Conservation (phyloP, 2,797 vertebrate genomes). For the Arremon brunneinucha region DNA sequence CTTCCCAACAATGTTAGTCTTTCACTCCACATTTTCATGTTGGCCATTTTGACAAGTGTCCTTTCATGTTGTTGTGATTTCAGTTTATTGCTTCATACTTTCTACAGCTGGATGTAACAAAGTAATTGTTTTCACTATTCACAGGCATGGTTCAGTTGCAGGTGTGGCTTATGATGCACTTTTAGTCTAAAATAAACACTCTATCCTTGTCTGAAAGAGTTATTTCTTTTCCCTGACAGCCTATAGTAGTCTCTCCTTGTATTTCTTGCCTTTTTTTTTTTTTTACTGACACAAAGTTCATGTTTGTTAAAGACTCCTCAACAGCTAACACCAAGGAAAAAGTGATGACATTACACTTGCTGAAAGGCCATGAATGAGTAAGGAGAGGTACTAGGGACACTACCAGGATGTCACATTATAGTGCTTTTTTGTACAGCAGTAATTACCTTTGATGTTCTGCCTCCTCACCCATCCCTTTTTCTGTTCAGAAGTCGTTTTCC, state of each 20-base stretch:
- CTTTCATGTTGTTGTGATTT: background rate
- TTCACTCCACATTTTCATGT: background rate
- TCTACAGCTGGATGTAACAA: background rate
- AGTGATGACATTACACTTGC: background rate
- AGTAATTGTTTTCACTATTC: background rate
- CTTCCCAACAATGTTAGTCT: background rate
- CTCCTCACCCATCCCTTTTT: background rate
- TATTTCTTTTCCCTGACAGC: background rate
- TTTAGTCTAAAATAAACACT: background rate
- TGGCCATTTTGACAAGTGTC: background rate
- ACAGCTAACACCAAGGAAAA: background rate
- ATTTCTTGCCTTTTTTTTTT: background rate
- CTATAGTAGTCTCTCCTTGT: background rate
- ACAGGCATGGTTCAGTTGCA: background rate
- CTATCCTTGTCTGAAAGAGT: background rate
- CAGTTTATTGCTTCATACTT: background rate
- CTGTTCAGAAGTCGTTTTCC: background rate
- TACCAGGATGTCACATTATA: background rate
- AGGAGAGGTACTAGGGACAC: background rate
- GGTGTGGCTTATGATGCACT: background rate
- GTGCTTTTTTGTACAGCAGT: background rate
- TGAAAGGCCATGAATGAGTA: background rate
- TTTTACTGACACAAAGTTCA: background rate
- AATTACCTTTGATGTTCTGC: accelerated
- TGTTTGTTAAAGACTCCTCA: background rate